Base-by-base conservation (phyloP, 2,888 invertebrate genomes). In the Callyntrura sp. region DNA sequence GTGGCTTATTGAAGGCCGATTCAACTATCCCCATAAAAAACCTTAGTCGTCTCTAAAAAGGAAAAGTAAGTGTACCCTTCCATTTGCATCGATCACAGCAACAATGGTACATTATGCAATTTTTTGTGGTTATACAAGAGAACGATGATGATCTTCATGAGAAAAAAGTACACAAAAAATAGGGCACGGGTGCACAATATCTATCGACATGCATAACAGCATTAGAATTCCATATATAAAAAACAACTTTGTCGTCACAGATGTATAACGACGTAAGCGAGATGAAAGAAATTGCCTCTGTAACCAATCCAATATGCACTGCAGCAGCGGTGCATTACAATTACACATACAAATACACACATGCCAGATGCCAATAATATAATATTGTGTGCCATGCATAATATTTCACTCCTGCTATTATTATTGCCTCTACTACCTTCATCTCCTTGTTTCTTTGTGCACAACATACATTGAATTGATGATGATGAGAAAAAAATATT, bases 71-170 rank as follows among this genome's bases (percentile, higher is more conserved):
- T 84, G 84, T 79, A 89, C 81, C 90, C 85, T 85, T 90, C 82
- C 57, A 55, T 55, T 78, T 78, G 78, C 28, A 48, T 55, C 23
- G 62, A 83, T 76, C 57, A 81, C 88, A 84, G 14, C 68, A 43
- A 65, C 73, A 60, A 51, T 79, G 20, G 84, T 68, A 83, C 84
- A 91, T 91, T 92, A 88, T 93, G 92, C 92, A 92, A 91, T 93
- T 93, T 93, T 93, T 93, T 93, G 93, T 92, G 93, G 92, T 92
- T 91, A 88, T 91, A 91, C 17, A 6, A 12, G 20, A 23, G 78
- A 78, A 25, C 35, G 35, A 60, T 91, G 88, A 70, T 73, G 84
- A 90, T 84, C 83, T 85, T 79, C 84, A 76, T 83, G 87, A 23
- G 65, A 90, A 86, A 81, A 79, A 70, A 25, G 6, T 84, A 90